Base-by-base conservation (phyloP, 2,113 vertebrate genomes). In the Barbus barbus region DNA sequence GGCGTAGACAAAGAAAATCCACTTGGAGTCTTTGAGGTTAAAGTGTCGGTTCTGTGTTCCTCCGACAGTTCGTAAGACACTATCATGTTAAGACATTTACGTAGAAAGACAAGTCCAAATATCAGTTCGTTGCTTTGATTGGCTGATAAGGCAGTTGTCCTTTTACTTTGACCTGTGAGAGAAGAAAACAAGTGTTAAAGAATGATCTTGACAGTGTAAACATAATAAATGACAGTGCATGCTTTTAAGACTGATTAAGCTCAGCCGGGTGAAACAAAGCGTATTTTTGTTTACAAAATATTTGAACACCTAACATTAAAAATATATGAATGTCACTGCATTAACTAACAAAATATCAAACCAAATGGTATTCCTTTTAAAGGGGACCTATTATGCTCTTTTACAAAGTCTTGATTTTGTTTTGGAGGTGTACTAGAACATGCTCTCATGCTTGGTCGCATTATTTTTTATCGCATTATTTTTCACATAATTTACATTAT, bases 81-180 rank as follows among this genome's bases (percentile, higher is more conserved):
- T 86, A 89, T 89, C 79, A 90, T 89, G 84, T 90, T 89, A 91
- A 91, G 90, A 84, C 89, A 86, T 89, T 87, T 90, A 92, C 89
- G 89, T 87, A 88, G 86, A 84, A 87, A 86, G 89, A 90, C 86
- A 79, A 60, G 85, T 83, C 85, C 93, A 90, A 87, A 86, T 85
- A 90, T 87, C 87, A 89, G 90, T 88, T 88, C 88, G 46, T 74
- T 90, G 89, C 87, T 87, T 89, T 91, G 90, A 90, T 89, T 91
- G 87, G 88, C 94, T 89, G 88, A 90, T 91, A 92, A 93, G 92
- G 90, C 87, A 92, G 89, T 83, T 83, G 56, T 91, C 79, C 83
- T 88, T 79, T 95, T 93, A 97, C 89, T 96, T 97, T 75, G 96
- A 97, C 96, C 96, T 97, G 86, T 14, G 65, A 36, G 85, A 90